Evolutionary conservation across 1,140 invertebrate genomes (phyloP), one percentile per base, ranked within the genome.

Genomic region (Drosophila mauritiana): DNA sequence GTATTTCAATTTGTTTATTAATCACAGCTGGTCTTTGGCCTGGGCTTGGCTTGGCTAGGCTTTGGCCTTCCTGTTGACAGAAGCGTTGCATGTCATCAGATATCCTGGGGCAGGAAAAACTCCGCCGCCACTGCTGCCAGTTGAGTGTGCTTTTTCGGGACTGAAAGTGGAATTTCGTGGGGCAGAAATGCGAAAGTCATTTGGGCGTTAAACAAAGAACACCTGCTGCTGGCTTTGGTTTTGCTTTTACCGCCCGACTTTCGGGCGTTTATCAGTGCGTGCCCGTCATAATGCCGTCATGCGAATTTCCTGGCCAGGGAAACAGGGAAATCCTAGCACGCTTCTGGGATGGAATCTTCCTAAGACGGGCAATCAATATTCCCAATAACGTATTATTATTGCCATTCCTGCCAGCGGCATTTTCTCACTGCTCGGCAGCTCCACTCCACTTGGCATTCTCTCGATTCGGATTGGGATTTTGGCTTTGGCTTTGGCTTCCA

Each of bases 371-470:
- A 80, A 85, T 85, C 82, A 80, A 85, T 80, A 85, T 81, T 74
- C 68, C 69, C 78, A 81, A 85, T 85, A 85, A 80, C 67, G 69
- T 86, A 86, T 85, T 78, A 81, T 78, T 78, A 75, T 85, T 78
- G 78, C 69, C 81, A 65, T 77, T 85, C 40, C 62, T 58, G 54
- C 56, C 37, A 68, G 70, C 34, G 58, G 69, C 49, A 40, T 51
- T 61, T 55, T 34, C 40, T 49, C 40, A 25, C 22, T 37, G 27
- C 27, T 31, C 27, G 31, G 8, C 31, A 31, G 31, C 31, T 31
- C 31, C 22, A 48, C 53, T 49, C 46, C 62, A 63, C 68, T 36
- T 73, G 36, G 73, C 49, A 62, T 46, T 80, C 55, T 53, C 36
- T 12, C 25, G 45, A 27, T 56, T 42, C 22, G 27, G 65, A 40